Evolutionary conservation across 1,140 invertebrate genomes (phyloP), one percentile per base, ranked within the genome.

Genomic region (Berghia stephanieae): DNA sequence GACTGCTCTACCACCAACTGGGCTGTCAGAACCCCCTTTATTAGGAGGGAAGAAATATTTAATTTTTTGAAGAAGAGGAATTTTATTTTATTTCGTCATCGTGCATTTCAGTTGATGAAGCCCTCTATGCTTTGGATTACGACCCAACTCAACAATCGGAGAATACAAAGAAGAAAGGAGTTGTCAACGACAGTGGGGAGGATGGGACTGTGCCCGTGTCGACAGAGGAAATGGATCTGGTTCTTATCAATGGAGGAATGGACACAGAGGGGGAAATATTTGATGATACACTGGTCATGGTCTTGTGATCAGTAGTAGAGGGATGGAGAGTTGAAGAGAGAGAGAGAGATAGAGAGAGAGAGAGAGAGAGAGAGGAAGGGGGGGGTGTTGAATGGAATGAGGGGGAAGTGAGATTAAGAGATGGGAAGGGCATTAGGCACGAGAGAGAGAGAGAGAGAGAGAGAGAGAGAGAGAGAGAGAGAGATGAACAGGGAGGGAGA

Each of bases 231-330:
- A 55, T 83, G 43, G 79, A 52, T 21, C 71, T 87, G 42, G 74
- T 80, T 31, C 67, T 89, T 3, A 72, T 89, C 13, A 83, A 88
- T 81, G 88, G 86, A 40, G 88, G 88, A 21, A 89, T 89, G 88
- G 88, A 89, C 68, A 89, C 88, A 42, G 83, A 88, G 60, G 88
- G 88, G 66, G 86, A 88, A 75, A 86, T 89, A 72, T 89, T 89
- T 82, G 87, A 89, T 79, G 88, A 89, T 77, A 81, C 80, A 27
- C 82, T 89, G 18, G 84, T 89, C 24, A 78, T 85, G 42, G 75
- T 80, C 34, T 49, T 83, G 24, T 72, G 83, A 24, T n/a, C 8
- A 60, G n/a, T 31, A 60, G 8, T 27, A n/a, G 8, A 24, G 8
- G n/a, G 8, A 6, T 5, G 34, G 6, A 60, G 8, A n/a, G n/a